Conservation (phyloP, 2,113 vertebrate genomes). For the Leptocoma aspasia region DNA sequence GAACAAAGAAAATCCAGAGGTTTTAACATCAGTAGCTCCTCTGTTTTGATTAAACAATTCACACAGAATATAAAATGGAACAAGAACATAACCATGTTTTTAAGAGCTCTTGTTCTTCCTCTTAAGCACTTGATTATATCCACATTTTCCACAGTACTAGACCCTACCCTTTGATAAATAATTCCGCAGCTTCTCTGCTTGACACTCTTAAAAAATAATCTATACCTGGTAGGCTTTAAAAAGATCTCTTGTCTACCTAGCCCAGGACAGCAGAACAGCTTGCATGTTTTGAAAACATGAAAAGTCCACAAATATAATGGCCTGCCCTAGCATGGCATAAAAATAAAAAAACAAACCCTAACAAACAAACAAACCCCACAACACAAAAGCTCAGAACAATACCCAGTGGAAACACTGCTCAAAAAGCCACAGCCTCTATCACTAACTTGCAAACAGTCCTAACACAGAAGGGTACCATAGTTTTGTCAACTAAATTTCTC, state of each 20-base stretch:
- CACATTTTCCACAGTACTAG: background rate
- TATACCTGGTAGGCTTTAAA: background rate
- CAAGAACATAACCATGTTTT: background rate
- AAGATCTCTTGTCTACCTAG: background rate
- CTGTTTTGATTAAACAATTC: background rate
- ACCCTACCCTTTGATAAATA: background rate
- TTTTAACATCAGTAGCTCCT: background rate
- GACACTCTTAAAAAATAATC: background rate
- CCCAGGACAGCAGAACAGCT: background rate
- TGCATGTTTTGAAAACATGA: background rate
- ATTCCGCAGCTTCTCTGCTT: background rate
- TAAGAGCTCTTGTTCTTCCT: background rate
- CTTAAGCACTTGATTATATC: background rate
- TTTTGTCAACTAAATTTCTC: background rate
- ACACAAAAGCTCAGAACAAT: background rate
- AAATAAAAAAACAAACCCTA: background rate
- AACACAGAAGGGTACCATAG: background rate
- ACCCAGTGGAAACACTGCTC: background rate
- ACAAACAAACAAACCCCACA: background rate
- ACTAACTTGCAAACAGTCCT: background rate
- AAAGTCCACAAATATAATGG: background rate
- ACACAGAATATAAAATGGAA: background rate
- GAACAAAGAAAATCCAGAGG: background rate
- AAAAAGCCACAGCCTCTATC: background rate
- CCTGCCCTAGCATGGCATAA: background rate